Evolutionary conservation across 2,888 invertebrate species (phyloP).

Genomic region (Eurytoma adleriae): DNA sequence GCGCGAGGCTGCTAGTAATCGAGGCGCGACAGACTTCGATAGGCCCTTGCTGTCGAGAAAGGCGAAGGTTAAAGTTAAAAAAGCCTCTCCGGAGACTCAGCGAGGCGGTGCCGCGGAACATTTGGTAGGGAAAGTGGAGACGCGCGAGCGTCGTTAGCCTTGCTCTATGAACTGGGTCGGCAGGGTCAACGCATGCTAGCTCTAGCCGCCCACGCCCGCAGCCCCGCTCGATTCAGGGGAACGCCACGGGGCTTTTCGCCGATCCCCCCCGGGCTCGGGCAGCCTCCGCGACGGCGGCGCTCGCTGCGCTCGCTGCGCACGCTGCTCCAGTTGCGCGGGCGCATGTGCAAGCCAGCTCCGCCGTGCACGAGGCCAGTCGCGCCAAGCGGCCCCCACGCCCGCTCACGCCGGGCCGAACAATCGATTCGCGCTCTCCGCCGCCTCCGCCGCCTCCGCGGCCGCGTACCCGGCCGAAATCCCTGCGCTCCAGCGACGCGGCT

Average conservation of each 20-base stretch:
- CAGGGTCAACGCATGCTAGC: conserved; percentile 61
- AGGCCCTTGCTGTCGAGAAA: no score
- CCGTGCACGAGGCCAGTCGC: conserved; percentile 24
- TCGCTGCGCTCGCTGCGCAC: neutral
- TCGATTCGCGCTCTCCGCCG: no score
- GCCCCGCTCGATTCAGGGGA: neutral
- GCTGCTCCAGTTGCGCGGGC: conserved; percentile 37
- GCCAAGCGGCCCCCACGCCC: neutral
- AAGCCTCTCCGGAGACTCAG: no score
- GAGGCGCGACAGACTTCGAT: no score
- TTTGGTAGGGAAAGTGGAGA: no score
- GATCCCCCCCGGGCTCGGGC: neutral
- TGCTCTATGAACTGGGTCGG: conserved; percentile 72
- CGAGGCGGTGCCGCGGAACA: neutral
- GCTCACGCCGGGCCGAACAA: no score
- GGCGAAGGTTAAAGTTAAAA: no score
- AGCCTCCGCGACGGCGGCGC: neutral
- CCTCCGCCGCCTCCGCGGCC: neutral
- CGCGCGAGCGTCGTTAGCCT: conserved; percentile 62
- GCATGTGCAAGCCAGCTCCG: conserved; percentile 22
- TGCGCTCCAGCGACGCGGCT: neutral
- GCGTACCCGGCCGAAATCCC: conserved; percentile 6
- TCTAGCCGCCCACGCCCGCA: conserved; percentile 13
- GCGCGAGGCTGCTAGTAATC: no score
- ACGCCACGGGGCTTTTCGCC: conserved; percentile 8